These are phyloP conservation scores for Cephalopachus bancanus DNA, from an alignment of 2,797 vertebrate species.

Conservation along the genomic window DNA sequence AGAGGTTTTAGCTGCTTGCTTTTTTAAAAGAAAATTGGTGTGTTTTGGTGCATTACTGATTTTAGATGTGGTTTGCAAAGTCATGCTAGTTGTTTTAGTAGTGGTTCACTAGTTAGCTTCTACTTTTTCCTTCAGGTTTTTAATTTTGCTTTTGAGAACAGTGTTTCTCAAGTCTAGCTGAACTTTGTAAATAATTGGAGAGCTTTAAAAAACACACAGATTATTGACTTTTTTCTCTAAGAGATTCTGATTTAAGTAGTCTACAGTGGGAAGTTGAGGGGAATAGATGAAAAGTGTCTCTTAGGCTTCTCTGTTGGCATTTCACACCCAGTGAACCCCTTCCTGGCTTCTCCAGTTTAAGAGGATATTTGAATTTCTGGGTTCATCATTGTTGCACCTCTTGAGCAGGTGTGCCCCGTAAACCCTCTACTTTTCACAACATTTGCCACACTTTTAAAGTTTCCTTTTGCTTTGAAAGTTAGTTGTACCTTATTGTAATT, in stretches of 20 bases:
- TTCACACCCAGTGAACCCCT: neutral
- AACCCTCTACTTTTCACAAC: neutral
- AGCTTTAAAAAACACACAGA: neutral
- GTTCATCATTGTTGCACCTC: neutral
- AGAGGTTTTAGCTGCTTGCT: neutral
- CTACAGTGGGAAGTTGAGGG: neutral
- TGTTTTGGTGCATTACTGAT: neutral
- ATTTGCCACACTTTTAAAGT: neutral
- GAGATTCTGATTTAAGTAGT: neutral
- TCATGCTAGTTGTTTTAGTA: neutral
- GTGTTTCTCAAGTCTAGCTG: neutral
- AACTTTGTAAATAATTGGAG: conserved; percentile 17
- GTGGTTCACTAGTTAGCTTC: neutral
- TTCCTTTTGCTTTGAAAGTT: neutral
- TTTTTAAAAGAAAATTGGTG: neutral
- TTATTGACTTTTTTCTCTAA: neutral
- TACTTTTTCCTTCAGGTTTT: neutral
- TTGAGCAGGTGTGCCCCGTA: neutral
- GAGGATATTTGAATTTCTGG: neutral
- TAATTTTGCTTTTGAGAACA: conserved; percentile 29
- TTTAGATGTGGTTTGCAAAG: neutral
- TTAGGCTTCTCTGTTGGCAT: neutral
- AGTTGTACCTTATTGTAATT: neutral
- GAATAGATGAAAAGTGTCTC: neutral
- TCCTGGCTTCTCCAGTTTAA: neutral